A percentile compares a stretch with the other conserved stretches of the same genome.
phyloP scores from a whole-genome alignment of 2,797 vertebrate genomes.

The Paramormyrops hopkinsi region DNA sequence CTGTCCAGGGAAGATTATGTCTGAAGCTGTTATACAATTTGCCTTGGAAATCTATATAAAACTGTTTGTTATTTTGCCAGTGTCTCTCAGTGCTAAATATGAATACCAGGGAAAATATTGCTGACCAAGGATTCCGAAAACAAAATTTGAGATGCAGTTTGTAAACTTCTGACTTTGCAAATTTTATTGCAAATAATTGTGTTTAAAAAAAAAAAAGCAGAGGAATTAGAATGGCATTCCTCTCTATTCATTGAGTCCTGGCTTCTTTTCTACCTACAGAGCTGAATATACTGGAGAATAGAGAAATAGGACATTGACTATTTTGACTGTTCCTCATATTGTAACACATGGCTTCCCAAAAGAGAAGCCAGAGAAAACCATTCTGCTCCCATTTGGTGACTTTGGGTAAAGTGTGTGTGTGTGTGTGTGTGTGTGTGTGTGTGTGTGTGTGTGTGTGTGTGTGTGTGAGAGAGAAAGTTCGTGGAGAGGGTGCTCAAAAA shows the following conservation, averaged over 20 bases:
- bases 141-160: background rate
- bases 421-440: no score
- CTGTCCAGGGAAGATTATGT: background rate
- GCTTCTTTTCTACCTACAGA: background rate
- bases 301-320: background rate
- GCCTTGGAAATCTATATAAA: background rate
- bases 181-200: background rate
- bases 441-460: background rate
- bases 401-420: background rate
- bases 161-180: background rate
- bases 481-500: background rate
- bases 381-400: background rate
- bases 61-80: background rate
- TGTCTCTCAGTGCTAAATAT: background rate
- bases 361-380: background rate
- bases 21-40: background rate
- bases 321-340: background rate
- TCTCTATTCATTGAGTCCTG: background rate
- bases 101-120: background rate
- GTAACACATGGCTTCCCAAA: background rate
- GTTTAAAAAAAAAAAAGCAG: background rate
- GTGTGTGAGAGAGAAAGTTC: background rate
- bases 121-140: background rate
- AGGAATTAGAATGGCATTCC: background rate
- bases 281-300: background rate